These are phyloP conservation scores for Heptranchias perlo DNA, from an alignment of 2,113 vertebrate genomes.

Conservation along the genomic window DNA sequence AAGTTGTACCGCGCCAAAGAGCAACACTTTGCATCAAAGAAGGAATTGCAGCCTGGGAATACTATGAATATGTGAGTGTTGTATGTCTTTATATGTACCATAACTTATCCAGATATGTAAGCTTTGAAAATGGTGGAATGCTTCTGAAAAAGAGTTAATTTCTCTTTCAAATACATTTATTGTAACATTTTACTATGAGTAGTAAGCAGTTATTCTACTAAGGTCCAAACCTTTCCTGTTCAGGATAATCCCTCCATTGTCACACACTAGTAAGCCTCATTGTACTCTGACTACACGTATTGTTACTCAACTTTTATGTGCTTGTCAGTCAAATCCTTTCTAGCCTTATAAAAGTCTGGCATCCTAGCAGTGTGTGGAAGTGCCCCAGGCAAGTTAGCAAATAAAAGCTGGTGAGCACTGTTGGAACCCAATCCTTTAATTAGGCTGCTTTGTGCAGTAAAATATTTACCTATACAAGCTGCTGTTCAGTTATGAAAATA, in stretches of 20 bases:
- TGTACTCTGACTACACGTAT: background rate
- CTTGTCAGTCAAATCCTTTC: background rate
- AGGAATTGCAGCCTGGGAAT: background rate
- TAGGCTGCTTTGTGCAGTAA: conserved; percentile 12
- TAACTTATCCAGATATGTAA: background rate
- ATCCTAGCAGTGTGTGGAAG: background rate
- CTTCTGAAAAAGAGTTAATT: background rate
- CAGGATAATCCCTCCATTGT: background rate
- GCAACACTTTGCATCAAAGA: background rate
- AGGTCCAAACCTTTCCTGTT: background rate
- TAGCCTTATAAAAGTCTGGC: background rate
- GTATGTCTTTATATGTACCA: background rate
- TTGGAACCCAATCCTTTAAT: background rate
- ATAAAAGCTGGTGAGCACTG: background rate
- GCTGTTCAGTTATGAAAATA: background rate
- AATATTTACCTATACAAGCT: background rate
- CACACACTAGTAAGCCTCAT: background rate
- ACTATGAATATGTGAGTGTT: background rate
- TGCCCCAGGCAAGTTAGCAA: background rate
- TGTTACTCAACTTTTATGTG: background rate
- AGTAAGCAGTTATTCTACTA: background rate
- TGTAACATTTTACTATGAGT: background rate
- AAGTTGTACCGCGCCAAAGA: background rate
- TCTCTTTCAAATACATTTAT: background rate
- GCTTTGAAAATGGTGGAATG: background rate